Base-by-base conservation (phyloP, 2,888 invertebrate species). In the Cistogaster globosa region DNA sequence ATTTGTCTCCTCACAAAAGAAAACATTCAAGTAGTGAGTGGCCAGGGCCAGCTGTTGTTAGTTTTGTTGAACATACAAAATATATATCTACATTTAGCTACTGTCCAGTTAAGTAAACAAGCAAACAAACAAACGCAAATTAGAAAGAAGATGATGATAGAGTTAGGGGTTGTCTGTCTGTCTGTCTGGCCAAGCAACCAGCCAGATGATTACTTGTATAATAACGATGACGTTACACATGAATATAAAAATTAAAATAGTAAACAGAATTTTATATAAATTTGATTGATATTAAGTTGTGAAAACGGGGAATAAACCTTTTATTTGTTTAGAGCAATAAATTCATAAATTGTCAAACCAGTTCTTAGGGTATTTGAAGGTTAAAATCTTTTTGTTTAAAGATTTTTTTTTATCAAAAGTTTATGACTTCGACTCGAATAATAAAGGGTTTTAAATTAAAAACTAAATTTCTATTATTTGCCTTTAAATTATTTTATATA, bases 91-190 rank as follows among this genome's bases (percentile, higher is more conserved):
- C 11, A 1, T 45, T 7, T 76, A 53, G 75, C 81, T 69, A 76
- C 68, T 82, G 81, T 76, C 81, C 81, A 76, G 75, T 82, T 69
- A 76, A 81, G 58, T 58, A 60, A 72, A 80, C 38, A 72, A 45
- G 1, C n/a, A n/a, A n/a, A n/a, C n/a, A 65, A 80, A 58, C 79
- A 51, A 48, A 72, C 2, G 48, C 2, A 53, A 63, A 51, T 32
- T 48, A 0, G 18, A 48, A 22, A 16, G 42, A 45, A 57, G 32
- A 48, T 42, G 38, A 45, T 32, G 36, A 9, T 53, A 60, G 68
- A 69, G 75, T 63, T 63, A 76, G 75, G 68, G 81, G 81, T 82
- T 82, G 81, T 6, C 38, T 38, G 42, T 42, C 42, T 82, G 81
- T 6, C 38, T 38, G 42, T 42, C 42, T 42, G 42, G 26, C 22